These are phyloP conservation scores for Zosterops hypoxanthus DNA, from an alignment of 2,113 vertebrate genomes.

Conservation along the genomic window DNA sequence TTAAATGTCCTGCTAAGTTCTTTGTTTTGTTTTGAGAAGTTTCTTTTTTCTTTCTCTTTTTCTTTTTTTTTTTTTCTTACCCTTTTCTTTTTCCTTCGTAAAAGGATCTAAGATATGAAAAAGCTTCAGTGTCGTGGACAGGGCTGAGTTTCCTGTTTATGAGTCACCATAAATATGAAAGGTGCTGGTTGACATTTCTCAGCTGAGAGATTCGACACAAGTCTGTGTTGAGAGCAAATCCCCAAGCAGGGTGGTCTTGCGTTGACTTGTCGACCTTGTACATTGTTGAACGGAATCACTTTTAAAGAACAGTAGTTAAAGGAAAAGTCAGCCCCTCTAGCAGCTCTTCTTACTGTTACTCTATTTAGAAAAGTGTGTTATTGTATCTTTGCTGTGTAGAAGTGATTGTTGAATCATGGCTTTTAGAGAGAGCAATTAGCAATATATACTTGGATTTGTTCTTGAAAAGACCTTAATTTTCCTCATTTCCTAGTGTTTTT, in stretches of 20 bases:
- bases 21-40: constrained; percentile 50
- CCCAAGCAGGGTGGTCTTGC: constrained; percentile 82
- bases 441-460: neutral
- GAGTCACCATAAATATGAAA: constrained; percentile 85
- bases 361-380: constrained; percentile 13
- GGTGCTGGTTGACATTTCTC: constrained; percentile 87
- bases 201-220: constrained; percentile 78
- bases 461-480: neutral
- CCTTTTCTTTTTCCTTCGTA: constrained; percentile 49
- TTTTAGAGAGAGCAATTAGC: constrained; percentile 2
- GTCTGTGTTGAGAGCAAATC: constrained; percentile 70
- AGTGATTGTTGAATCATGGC: neutral
- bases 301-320: constrained; percentile 82
- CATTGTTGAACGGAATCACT: constrained; percentile 74
- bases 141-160: constrained; percentile 83
- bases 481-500: neutral
- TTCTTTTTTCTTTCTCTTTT: neutral
- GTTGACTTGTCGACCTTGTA: constrained; percentile 79
- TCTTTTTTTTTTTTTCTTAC: neutral
- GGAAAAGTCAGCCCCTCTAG: constrained; percentile 34
- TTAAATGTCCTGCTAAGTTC: constrained; percentile 74
- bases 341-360: constrained; percentile 35
- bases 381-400: neutral
- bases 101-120: constrained; percentile 80
- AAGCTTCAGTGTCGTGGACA: constrained; percentile 75